Evolutionary conservation across 1,140 invertebrate genomes (phyloP), one percentile per base, ranked within the genome.

Genomic region (Phortica variegata): DNA sequence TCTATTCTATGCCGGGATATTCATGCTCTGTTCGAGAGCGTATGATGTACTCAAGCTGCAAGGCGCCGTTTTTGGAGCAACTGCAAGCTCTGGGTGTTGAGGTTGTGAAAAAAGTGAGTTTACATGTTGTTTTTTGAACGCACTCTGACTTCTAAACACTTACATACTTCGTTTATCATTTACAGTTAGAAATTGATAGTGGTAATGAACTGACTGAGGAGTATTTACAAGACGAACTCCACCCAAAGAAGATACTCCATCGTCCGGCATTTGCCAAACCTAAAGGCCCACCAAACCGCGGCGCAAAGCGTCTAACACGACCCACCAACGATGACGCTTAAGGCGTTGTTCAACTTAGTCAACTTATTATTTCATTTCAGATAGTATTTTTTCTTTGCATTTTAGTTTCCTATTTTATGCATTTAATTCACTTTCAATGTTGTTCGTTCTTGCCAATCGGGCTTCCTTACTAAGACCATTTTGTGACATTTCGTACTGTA

Each of bases 11-110:
- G 91, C 95, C 95, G 16, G 93, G 93, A 7, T 96, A 95, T 75
- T 88, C 81, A 38, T 95, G 92, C 69, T 87, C 91, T 49, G 92
- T 98, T 52, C 96, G 95, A 77, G 94, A 98, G 77, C 82, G 95
- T 60, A 98, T 98, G 95, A 80, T 98, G 60, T 98, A 98, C 79
- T 97, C 95, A 1, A 96, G 93, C 58, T 97, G 93, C 75, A 97
- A 97, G 79, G 87, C 84, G 54, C 89, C 91, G 15, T 82, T 98
- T 37, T 79, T 93, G 17, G 85, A 91, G 52, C 83, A 85, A 20
- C 86, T 96, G 54, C 84, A 91, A 60, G 85, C 84, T 18, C 76
- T 92, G 47, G 86, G 87, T 29, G 79, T 97, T 44, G 84, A 83
- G 31, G 80, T 89, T 51, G 77, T 69, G 0, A 96, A 95, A 82